Percentiles rank a stretch among this genome's conserved stretches.
Evolutionary conservation across 2,888 invertebrate species (phyloP).

Genomic region (Lymantria dispar): DNA sequence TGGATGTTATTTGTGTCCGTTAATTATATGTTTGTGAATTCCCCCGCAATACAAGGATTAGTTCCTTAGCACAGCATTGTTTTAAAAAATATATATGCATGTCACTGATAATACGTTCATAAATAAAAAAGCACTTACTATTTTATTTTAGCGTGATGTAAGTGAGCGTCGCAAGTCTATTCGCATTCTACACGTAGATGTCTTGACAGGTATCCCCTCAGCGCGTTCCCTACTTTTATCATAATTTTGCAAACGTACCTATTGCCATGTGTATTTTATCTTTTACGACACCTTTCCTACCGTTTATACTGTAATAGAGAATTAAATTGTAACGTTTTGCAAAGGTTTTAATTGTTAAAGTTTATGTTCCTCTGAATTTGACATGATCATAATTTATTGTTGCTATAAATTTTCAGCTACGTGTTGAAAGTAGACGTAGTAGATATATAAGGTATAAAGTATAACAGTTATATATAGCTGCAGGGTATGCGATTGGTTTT

Average conservation of each 20-base stretch:
- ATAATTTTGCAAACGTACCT: slow-evolving; percentile 18
- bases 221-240: slow-evolving; percentile 25
- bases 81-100: too few species aligned
- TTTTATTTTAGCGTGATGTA: slow-evolving; percentile 17
- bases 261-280: slow-evolving; percentile 23
- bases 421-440: background rate
- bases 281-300: slow-evolving; percentile 8
- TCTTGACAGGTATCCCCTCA: slow-evolving; percentile 22
- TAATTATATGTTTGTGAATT: too few species aligned
- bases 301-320: slow-evolving; percentile 7
- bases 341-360: background rate
- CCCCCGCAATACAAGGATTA: too few species aligned
- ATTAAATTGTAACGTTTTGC: background rate
- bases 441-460: slow-evolving; percentile 13
- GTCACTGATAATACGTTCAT: background rate
- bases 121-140: background rate
- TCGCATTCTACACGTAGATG: slow-evolving; percentile 19
- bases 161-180: slow-evolving; percentile 1
- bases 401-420: background rate
- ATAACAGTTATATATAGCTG: slow-evolving; percentile 29
- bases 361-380: background rate
- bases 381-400: slow-evolving; percentile 1
- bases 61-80: too few species aligned
- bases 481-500: slow-evolving; percentile 48
- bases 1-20: too few species aligned